phyloP scores from a whole-genome alignment of 1,140 invertebrate genomes.

The Tetranychus urticae region DNA sequence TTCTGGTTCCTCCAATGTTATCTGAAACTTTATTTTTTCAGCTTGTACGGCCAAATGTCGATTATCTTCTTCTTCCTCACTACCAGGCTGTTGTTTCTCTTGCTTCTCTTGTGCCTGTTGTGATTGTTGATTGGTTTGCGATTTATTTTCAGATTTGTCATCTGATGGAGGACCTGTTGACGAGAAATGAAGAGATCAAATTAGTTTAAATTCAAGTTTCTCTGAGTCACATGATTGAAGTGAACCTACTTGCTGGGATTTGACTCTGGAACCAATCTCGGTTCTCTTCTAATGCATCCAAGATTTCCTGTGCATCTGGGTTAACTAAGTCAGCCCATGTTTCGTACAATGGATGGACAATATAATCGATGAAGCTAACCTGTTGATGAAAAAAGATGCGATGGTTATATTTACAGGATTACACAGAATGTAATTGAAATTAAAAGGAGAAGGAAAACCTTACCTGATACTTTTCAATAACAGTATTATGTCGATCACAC shows the following conservation, averaged over 20 bases:
- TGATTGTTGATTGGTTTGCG: too few relatives aligned
- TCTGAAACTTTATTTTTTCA: constrained; percentile 28
- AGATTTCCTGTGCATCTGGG: constrained; percentile 88
- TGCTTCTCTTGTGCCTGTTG: not conserved
- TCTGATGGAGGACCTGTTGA: not conserved
- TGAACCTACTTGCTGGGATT: constrained; percentile 28
- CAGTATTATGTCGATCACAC: constrained; percentile 89
- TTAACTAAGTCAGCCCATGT: constrained; percentile 98
- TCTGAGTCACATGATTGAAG: not conserved
- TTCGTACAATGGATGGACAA: constrained; percentile 96
- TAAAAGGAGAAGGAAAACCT: not conserved
- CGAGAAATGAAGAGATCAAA: not conserved
- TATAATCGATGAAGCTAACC: constrained; percentile 98
- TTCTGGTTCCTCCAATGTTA: constrained; percentile 58
- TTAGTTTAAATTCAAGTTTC: too few relatives aligned
- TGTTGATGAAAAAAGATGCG: not conserved
- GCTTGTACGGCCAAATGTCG: constrained; percentile 24
- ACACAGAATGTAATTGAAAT: not conserved
- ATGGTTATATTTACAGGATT: not conserved
- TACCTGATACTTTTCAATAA: constrained; percentile 88
- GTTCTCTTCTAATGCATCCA: constrained; percentile 93
- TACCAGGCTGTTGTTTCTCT: not conserved
- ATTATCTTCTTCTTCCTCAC: not conserved
- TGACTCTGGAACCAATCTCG: constrained; percentile 82
- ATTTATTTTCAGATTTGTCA: too few relatives aligned